phyloP scores from a whole-genome alignment of 2,797 vertebrate species.

The Myotis daubentonii region DNA sequence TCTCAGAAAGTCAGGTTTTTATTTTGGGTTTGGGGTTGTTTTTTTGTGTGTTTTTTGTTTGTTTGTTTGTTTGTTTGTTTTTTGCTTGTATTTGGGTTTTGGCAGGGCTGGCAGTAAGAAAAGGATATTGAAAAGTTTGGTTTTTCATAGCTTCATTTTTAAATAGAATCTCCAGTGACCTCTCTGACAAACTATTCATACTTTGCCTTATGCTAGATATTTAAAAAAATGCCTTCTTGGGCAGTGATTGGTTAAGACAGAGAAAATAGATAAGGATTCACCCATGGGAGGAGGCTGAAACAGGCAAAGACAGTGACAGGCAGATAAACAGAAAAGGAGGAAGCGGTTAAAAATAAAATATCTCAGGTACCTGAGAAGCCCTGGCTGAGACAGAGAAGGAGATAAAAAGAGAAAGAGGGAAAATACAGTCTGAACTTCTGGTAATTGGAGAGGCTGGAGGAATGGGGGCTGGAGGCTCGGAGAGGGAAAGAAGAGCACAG shows the following conservation, averaged over 20 bases:
- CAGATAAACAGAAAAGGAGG: slow-evolving; percentile 78
- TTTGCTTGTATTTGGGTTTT: background rate
- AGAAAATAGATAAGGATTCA: slow-evolving; percentile 76
- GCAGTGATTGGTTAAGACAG: slow-evolving; percentile 79
- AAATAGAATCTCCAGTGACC: slow-evolving; percentile 74
- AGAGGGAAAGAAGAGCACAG: slow-evolving; percentile 21
- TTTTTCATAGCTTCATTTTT: slow-evolving; percentile 76
- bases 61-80: too few species aligned
- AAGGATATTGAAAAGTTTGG: background rate
- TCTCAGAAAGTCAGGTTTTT: slow-evolving; percentile 27
- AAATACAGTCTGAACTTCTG: background rate
- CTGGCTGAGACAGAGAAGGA: slow-evolving; percentile 3
- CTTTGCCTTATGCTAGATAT: slow-evolving; percentile 64
- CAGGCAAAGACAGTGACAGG: slow-evolving; percentile 76
- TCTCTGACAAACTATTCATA: slow-evolving; percentile 72
- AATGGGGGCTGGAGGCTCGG: background rate
- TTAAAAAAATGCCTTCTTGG: slow-evolving; percentile 55
- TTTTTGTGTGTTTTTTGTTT: background rate
- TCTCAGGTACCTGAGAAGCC: slow-evolving; percentile 67
- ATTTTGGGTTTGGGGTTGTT: background rate
- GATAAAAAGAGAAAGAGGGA: slow-evolving; percentile 44
- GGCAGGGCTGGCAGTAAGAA: background rate
- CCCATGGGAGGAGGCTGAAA: slow-evolving; percentile 66
- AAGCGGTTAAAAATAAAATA: slow-evolving; percentile 79
- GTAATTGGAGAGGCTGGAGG: background rate